phyloP scores from a whole-genome alignment of 2,888 invertebrate genomes.

The Agrochola lychnidis region DNA sequence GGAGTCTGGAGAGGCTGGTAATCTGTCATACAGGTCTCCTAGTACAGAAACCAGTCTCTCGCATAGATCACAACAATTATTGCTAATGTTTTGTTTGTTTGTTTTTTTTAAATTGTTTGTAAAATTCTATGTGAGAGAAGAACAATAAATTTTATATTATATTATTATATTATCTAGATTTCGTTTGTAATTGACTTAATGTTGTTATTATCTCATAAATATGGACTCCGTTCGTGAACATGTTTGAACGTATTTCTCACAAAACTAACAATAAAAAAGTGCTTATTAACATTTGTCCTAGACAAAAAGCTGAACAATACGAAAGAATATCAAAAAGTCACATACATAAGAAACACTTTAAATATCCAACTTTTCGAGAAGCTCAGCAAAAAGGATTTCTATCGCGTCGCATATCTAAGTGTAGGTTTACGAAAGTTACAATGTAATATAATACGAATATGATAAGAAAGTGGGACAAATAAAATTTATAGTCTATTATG shows the following conservation, averaged over 20 bases:
- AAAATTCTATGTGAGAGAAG: too few species aligned
- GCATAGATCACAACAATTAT: too few species aligned
- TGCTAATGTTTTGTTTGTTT: too few species aligned
- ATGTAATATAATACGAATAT: slow-evolving; percentile 42
- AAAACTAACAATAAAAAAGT: slow-evolving; percentile 24
- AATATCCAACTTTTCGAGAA: slow-evolving; percentile 34
- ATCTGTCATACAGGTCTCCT: too few species aligned
- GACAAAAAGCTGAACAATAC: background rate
- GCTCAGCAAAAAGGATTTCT: slow-evolving; percentile 29
- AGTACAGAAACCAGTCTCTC: too few species aligned
- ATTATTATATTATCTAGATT: too few species aligned
- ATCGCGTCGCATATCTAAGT: slow-evolving; percentile 40
- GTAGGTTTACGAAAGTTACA: slow-evolving; percentile 38
- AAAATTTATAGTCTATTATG: slow-evolving; percentile 66
- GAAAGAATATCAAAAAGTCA: slow-evolving; percentile 12
- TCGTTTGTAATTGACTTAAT: background rate
- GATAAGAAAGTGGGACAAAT: slow-evolving; percentile 57
- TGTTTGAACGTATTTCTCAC: slow-evolving; percentile 1
- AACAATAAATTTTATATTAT: too few species aligned
- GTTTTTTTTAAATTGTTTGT: too few species aligned
- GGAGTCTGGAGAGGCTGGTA: too few species aligned
- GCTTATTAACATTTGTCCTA: background rate
- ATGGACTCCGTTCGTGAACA: background rate
- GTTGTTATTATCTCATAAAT: background rate
- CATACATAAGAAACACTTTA: slow-evolving; percentile 30